These are phyloP conservation scores for Leptoteleia sp. DNA, from an alignment of 1,140 invertebrate species.

Conservation along the genomic window DNA sequence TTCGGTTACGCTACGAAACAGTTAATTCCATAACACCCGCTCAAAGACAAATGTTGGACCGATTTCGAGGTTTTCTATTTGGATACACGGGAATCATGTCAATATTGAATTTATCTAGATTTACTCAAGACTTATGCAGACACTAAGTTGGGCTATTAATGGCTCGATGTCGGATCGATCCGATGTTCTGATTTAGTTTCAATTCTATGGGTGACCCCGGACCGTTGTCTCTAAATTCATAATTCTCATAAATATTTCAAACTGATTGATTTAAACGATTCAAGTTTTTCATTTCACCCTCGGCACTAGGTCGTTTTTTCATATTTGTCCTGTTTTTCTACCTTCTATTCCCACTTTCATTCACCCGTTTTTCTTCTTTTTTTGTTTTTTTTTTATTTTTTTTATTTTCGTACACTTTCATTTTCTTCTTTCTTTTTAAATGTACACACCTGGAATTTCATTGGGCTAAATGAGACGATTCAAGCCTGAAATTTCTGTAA, in stretches of 20 bases:
- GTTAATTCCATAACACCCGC: constrained; percentile 8
- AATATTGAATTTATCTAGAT: constrained; percentile 37
- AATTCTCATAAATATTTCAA: constrained; percentile 29
- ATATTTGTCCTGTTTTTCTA: too few species aligned
- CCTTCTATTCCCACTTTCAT: too few species aligned
- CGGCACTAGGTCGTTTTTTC: too few species aligned
- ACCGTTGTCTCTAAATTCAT: constrained; percentile 22
- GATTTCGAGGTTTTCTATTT: constrained; percentile 10
- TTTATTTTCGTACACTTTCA: too few species aligned
- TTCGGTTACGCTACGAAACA: constrained; percentile 1
- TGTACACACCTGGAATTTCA: too few species aligned
- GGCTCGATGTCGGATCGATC: constrained; percentile 1
- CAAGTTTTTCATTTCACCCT: constrained; percentile 24
- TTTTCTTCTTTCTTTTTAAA: too few species aligned
- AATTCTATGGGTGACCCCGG: constrained; percentile 11
- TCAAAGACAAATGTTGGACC: constrained; percentile 1
- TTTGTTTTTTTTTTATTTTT: too few species aligned
- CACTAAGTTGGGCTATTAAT: constrained; percentile 23
- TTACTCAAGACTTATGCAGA: constrained; percentile 35
- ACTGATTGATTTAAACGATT: too few species aligned
- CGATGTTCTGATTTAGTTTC: constrained; percentile 23
- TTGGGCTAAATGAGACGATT: too few species aligned
- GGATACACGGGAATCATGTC: constrained; percentile 10
- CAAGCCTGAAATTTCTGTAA: too few species aligned
- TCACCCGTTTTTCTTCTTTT: too few species aligned